Conservation (phyloP, 2,797 vertebrate genomes). For the Poeciliopsis infans region DNA sequence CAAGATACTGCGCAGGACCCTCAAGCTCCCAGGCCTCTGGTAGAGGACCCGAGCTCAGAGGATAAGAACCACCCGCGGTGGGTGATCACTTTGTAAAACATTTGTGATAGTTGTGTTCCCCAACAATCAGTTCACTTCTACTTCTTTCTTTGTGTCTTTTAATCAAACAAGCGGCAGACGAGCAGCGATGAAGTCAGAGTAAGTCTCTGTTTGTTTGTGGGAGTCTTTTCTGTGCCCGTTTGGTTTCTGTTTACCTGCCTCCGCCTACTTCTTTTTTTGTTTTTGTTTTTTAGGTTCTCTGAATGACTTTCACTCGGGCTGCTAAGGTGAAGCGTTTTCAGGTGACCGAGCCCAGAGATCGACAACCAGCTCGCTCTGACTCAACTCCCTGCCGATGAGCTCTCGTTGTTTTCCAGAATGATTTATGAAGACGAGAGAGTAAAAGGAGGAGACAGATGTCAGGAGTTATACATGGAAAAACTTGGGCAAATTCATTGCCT, state of each 20-base stretch:
- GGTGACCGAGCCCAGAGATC: background rate
- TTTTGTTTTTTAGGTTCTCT: background rate
- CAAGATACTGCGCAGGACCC: too few species aligned
- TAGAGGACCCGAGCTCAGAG: too few species aligned
- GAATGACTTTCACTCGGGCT: background rate
- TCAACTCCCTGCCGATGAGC: slow-evolving; percentile 3
- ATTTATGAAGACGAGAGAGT: background rate
- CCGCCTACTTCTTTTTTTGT: background rate
- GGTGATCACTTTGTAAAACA: background rate
- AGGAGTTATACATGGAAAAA: slow-evolving; percentile 2
- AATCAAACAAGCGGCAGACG: background rate
- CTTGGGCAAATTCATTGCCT: background rate
- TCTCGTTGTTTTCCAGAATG: background rate
- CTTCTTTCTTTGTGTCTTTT: background rate
- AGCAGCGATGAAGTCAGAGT: background rate
- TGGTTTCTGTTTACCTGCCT: background rate
- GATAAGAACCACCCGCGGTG: too few species aligned
- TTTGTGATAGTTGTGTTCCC: background rate
- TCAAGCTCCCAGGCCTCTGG: too few species aligned
- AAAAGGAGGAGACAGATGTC: slow-evolving; percentile 1
- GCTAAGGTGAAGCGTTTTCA: background rate
- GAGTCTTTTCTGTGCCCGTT: background rate
- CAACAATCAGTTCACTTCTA: background rate
- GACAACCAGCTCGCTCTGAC: background rate
- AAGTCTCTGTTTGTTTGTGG: background rate